Evolutionary conservation across 2,113 vertebrate species (phyloP).

Genomic region (Myrmecophaga tridactyla): DNA sequence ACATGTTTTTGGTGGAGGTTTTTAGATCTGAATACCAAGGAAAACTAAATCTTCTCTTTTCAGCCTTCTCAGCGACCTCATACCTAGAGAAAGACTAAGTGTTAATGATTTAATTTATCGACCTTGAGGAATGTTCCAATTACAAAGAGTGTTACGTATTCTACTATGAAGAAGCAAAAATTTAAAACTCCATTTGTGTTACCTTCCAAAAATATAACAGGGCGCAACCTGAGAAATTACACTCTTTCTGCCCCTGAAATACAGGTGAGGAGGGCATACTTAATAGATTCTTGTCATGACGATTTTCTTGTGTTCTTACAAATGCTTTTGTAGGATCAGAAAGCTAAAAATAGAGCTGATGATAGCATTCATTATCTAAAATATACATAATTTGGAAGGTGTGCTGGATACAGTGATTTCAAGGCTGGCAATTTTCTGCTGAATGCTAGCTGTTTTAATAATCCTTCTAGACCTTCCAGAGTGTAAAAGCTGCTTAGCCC

Average conservation of each 20-base stretch:
- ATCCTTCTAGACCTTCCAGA: background rate
- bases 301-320: conserved; percentile 11
- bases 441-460: background rate
- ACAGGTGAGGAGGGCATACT: background rate
- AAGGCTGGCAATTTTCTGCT: background rate
- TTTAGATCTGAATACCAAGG: background rate
- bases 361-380: conserved; percentile 18
- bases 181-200: background rate
- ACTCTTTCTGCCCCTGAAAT: background rate
- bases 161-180: background rate
- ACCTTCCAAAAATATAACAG: background rate
- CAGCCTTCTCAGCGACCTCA: background rate
- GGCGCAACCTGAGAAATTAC: background rate
- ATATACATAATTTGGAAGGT: background rate
- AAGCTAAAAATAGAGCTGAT: conserved; percentile 55
- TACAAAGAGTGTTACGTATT: background rate
- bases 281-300: background rate
- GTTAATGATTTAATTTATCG: background rate
- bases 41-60: background rate
- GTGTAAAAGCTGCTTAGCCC: background rate
- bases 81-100: background rate
- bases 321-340: conserved; percentile 21
- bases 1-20: background rate
- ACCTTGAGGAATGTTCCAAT: background rate
- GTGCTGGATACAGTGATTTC: background rate